A percentile compares a stretch with the other conserved stretches of the same genome.
Evolutionary conservation across 1,140 invertebrate species (phyloP).

Genomic region (Drosophila pseudoananassae): DNA sequence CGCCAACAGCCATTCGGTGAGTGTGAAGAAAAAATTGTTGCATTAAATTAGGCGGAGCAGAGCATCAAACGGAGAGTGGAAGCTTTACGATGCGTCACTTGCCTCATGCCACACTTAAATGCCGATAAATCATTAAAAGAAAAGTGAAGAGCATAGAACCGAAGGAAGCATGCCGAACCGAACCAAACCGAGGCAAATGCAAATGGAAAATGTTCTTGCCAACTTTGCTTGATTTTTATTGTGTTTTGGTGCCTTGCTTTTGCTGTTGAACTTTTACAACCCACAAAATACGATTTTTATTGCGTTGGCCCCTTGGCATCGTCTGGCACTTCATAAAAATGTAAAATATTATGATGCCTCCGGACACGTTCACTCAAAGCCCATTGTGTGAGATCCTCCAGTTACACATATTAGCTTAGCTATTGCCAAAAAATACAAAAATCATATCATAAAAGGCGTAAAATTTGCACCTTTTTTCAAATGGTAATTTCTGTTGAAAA

Average conservation of each 20-base stretch:
- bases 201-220: slow-evolving; percentile 57
- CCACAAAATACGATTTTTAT: slow-evolving; percentile 81
- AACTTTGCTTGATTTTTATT: slow-evolving; percentile 45
- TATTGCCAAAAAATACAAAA: slow-evolving; percentile 2
- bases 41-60: slow-evolving; percentile 74
- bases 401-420: slow-evolving; percentile 1
- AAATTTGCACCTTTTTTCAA: slow-evolving; percentile 3
- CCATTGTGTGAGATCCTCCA: slow-evolving; percentile 34
- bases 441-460: slow-evolving; percentile 7
- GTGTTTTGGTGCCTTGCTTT: slow-evolving; percentile 8
- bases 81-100: slow-evolving; percentile 74
- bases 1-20: slow-evolving; percentile 25
- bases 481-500: slow-evolving; percentile 29
- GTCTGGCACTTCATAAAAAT: slow-evolving; percentile 80
- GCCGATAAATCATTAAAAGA: slow-evolving; percentile 80
- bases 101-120: slow-evolving; percentile 64
- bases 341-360: slow-evolving; percentile 80
- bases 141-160: slow-evolving; percentile 36
- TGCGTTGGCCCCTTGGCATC: slow-evolving; percentile 57
- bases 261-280: slow-evolving; percentile 68
- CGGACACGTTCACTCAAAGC: slow-evolving; percentile 69
- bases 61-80: slow-evolving; percentile 32
- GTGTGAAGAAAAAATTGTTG: slow-evolving; percentile 72
- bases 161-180: slow-evolving; percentile 6
- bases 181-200: slow-evolving; percentile 31